phyloP scores from a whole-genome alignment of 2,113 vertebrate genomes.

The Empidonax traillii region DNA sequence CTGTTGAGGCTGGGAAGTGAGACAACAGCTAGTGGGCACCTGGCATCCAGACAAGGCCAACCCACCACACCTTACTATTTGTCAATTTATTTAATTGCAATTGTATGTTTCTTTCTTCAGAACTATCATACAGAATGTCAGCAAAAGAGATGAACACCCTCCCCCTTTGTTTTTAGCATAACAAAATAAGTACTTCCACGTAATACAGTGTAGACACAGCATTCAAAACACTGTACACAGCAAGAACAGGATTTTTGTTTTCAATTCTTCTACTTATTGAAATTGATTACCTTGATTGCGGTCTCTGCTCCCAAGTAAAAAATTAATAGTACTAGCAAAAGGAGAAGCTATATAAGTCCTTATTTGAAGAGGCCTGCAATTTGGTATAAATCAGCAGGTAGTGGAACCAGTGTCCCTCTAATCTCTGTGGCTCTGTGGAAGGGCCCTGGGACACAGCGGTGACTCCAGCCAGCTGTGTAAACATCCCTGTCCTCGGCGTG shows the following conservation, averaged over 20 bases:
- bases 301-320: background rate
- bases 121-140: background rate
- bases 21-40: background rate
- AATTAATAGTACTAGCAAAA: background rate
- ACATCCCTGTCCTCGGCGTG: background rate
- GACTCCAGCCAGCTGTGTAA: background rate
- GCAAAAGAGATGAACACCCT: background rate
- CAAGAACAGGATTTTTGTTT: background rate
- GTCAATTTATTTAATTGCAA: background rate
- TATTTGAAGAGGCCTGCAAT: background rate
- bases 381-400: background rate
- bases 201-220: background rate
- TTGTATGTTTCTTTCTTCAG: background rate
- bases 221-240: background rate
- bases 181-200: background rate
- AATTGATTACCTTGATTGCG: background rate
- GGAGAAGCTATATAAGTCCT: background rate
- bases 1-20: background rate
- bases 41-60: background rate
- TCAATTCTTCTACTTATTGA: background rate
- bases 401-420: background rate
- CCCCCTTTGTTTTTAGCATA: rapidly evolving
- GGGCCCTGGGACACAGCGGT: background rate
- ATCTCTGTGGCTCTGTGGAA: background rate
- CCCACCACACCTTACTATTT: background rate